Base-by-base conservation (phyloP, 64 coral and sea anemone genomes). In the Dendronephthya gigantea region DNA sequence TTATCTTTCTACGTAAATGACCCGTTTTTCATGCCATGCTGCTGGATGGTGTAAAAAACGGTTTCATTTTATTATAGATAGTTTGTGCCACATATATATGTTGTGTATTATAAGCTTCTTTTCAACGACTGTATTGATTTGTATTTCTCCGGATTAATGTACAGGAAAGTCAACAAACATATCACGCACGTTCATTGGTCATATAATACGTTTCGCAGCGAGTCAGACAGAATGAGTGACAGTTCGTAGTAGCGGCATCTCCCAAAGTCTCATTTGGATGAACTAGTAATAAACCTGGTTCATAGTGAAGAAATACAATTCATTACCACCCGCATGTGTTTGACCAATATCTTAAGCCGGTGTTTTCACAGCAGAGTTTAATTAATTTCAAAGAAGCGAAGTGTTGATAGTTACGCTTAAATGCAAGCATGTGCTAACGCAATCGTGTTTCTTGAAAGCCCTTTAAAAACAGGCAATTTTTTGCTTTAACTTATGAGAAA, bases 341-440 rank as follows among this genome's bases (percentile, higher is more conserved):
- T 79, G 72, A 79, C 72, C 72, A 79, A 79, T 79, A 79, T 79
- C 72, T 79, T 79, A 79, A 79, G 72, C 72, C 72, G 72, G 36
- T 79, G 72, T 79, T 79, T 79, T 79, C 72, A 79, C 72, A 79
- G 72, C 72, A 79, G 72, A 79, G 30, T 79, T 79, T 79, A 79
- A 79, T 79, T 79, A 79, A 79, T 79, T 79, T 79, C 72, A 79
- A 79, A 79, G 72, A 79, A 35, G 72, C 36, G 34, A 35, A 79
- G 72, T 79, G 72, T 79, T 79, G 72, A 79, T 79, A 79, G 36
- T 39, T 79, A 15, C 72, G 27, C 29, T 37, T 39, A 79, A 79
- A 79, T 0, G 72, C 72, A 36, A 79, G 72, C 72, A 79, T 79
- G 72, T 79, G 72, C 72, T 79, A 39, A 6, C 9, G 72, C 72